Evolutionary conservation across 1,140 invertebrate species (phyloP), one percentile per base, ranked within the genome.

Genomic region (Pseudomyrmex sp.): DNA sequence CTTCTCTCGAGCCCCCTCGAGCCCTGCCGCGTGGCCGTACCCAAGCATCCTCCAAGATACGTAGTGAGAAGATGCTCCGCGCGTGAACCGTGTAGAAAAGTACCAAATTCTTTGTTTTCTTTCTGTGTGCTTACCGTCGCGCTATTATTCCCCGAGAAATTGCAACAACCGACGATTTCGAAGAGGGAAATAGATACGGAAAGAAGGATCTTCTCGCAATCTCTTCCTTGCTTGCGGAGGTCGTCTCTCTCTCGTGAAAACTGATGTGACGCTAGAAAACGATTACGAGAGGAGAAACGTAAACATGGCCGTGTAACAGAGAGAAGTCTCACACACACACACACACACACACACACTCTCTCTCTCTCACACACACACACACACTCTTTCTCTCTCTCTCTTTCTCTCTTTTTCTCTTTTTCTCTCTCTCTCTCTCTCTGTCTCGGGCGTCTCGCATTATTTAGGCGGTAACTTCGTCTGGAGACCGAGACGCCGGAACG

Each of bases 251-350:
- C 7, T 13, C 12, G 3, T 10, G 50, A 10, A 52, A 52, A 13
- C 50, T 12, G 9, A 52, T 35, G 50, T 52, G 50, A 52, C 50
- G 50, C 50, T 13, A 52, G 48, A 13, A 23, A 3, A 23, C 8
- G 15, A 61, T 26, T 20, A 35, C 5, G 35, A 12, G 58, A 9
- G 12, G 13, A 61, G 35, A 20, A 20, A 23, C 44, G 58, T n/a
- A 26, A 72, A 52, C 26, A 54, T 66, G 62, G 62, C 23, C 48
- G 74, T 65, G 46, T 66, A 66, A 18, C 46, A 52, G 62, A 69
- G 54, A 13, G 15, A 23, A 20, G n/a, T 2, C 10, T 44, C 26
- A 5, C 26, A 35, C 26, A 35, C 26, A 35, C 26, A 35, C 4
- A 35, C 26, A 35, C 26, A 35, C 26, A 35, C 26, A 35, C 26